phyloP scores from a whole-genome alignment of 2,113 vertebrate species.

The Dromaius novaehollandiae region DNA sequence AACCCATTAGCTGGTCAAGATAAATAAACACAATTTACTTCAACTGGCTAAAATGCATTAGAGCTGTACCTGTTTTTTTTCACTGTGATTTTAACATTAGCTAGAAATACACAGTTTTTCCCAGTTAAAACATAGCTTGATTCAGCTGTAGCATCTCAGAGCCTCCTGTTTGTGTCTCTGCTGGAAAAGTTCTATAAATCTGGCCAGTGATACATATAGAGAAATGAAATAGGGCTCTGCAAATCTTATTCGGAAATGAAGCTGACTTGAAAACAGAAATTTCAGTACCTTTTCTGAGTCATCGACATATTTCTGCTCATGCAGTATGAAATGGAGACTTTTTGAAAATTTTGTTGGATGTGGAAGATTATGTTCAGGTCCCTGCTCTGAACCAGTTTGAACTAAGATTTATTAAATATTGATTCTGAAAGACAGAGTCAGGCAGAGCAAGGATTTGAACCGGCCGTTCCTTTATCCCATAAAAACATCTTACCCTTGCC shows the following conservation, averaged over 20 bases:
- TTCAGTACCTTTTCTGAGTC: background rate
- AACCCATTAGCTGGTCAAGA: background rate
- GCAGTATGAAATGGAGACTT: background rate
- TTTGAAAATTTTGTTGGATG: background rate
- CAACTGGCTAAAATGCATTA: background rate
- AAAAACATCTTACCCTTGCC: background rate
- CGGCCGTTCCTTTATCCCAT: background rate
- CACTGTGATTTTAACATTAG: background rate
- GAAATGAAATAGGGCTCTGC: background rate
- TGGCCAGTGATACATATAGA: background rate
- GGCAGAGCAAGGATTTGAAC: background rate
- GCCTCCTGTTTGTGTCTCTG: background rate
- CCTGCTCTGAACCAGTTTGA: background rate
- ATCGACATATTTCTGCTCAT: background rate
- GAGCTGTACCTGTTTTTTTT: background rate
- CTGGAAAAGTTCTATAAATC: background rate
- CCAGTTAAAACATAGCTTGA: background rate
- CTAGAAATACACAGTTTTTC: background rate
- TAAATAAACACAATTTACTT: conserved; percentile 13
- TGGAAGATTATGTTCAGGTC: background rate
- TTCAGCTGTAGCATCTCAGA: background rate
- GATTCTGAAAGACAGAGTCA: background rate
- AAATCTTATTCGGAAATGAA: background rate
- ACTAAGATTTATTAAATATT: background rate
- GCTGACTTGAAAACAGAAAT: background rate